Evolutionary conservation across 2,113 vertebrate genomes (phyloP).

Genomic region (Aegotheles bennettii): DNA sequence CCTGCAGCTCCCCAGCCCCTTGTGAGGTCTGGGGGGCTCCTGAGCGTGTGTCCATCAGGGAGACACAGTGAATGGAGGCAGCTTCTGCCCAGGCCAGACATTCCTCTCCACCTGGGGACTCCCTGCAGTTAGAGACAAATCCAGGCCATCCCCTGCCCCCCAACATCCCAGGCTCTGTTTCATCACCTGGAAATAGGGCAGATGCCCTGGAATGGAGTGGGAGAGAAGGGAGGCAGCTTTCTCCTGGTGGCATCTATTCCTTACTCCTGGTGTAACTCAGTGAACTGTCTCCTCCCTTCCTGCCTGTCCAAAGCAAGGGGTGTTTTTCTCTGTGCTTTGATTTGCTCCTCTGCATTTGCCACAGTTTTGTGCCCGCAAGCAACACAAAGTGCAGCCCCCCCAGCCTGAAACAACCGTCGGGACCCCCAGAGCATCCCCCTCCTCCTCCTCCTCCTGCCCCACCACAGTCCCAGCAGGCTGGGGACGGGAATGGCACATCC

Average conservation of each 20-base stretch:
- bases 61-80: conserved; percentile 41
- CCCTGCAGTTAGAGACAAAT: conserved; percentile 46
- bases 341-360: not conserved
- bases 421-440: not conserved
- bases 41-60: conserved; percentile 53
- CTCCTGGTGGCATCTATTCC: not conserved
- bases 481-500: not conserved
- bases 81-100: conserved; percentile 68
- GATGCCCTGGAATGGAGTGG: not conserved
- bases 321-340: not conserved
- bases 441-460: not conserved
- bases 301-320: not conserved
- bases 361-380: not conserved
- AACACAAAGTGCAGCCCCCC: not conserved
- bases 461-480: not conserved
- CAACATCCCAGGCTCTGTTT: fast-evolving
- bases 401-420: not conserved
- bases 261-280: fast-evolving
- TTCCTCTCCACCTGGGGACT: conserved; percentile 36
- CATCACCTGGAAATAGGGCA: not conserved
- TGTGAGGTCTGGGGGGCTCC: conserved; percentile 43
- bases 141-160: fast-evolving
- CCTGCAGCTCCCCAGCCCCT: not conserved
- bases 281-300: not conserved
- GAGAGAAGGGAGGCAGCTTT: not conserved